Conservation (phyloP, 1,140 invertebrate species). For the Odontomachus brunneus region DNA sequence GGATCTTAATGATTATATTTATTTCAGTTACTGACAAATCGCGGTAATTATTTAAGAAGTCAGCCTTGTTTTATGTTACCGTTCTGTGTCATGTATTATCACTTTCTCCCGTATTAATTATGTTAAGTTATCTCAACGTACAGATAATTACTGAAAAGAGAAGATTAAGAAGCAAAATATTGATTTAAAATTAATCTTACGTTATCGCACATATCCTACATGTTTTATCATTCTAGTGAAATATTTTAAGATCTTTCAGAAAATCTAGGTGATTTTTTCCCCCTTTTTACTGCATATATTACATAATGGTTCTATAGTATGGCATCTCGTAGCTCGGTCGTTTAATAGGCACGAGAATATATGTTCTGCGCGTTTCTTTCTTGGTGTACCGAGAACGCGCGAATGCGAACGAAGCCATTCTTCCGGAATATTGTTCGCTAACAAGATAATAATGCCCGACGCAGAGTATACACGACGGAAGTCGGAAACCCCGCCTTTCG, state of each 20-base stretch:
- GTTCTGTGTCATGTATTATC: too few relatives aligned
- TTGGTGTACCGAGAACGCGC: background rate
- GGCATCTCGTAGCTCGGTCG: background rate
- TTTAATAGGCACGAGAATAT: conserved; percentile 18
- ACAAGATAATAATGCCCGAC: conserved; percentile 49
- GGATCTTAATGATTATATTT: too few relatives aligned
- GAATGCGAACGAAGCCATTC: conserved; percentile 28
- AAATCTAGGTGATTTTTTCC: too few relatives aligned
- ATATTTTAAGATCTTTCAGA: too few relatives aligned
- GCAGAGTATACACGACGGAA: conserved; percentile 50
- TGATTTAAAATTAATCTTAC: background rate
- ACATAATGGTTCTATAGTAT: background rate
- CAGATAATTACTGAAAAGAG: background rate
- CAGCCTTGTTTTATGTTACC: too few relatives aligned
- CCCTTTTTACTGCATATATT: background rate
- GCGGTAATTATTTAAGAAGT: too few relatives aligned
- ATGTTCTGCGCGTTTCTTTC: background rate
- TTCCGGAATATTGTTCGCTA: conserved; percentile 50
- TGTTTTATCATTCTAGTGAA: background rate
- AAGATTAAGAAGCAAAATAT: background rate
- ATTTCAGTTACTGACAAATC: too few relatives aligned
- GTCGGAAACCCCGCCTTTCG: conserved; percentile 25
- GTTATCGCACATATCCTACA: background rate
- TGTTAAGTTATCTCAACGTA: background rate
- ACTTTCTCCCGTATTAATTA: too few relatives aligned